phyloP scores from a whole-genome alignment of 2,888 invertebrate species.

The Agrypnus murinus region DNA sequence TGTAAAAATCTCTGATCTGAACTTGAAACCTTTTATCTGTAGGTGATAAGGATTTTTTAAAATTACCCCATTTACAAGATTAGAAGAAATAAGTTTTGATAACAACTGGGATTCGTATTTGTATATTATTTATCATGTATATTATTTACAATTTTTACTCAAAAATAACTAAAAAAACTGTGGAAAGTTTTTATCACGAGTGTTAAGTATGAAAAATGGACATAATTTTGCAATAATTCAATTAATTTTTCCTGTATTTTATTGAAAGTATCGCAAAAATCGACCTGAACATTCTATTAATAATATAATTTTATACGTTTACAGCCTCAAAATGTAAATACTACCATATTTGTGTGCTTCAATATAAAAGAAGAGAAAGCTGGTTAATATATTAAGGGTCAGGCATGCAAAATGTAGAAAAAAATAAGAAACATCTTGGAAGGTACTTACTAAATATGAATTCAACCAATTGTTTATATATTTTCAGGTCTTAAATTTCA shows the following conservation, averaged over 20 bases:
- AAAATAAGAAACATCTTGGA: constrained; percentile 13
- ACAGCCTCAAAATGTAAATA: neutral
- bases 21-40: constrained; percentile 66
- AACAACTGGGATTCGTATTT: constrained; percentile 28
- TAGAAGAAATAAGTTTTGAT: constrained; percentile 61
- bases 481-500: no score
- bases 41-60: constrained; percentile 59
- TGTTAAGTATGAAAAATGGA: constrained; percentile 2
- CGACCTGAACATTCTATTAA: no score
- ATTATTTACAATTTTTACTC: constrained; percentile 15
- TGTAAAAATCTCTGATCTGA: constrained; percentile 55
- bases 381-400: constrained; percentile 33
- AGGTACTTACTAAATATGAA: constrained; percentile 2
- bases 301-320: neutral
- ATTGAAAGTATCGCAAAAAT: no score
- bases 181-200: constrained; percentile 42
- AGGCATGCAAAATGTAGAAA: constrained; percentile 36
- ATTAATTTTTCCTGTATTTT: no score
- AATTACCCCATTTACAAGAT: constrained; percentile 62
- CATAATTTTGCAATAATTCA: neutral
- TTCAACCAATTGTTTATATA: no score
- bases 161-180: constrained; percentile 28
- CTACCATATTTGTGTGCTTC: constrained; percentile 8
- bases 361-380: constrained; percentile 39
- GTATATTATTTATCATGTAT: constrained; percentile 4